These are phyloP conservation scores for Mycogona germanica DNA, from an alignment of 2,888 invertebrate genomes.

Conservation along the genomic window DNA sequence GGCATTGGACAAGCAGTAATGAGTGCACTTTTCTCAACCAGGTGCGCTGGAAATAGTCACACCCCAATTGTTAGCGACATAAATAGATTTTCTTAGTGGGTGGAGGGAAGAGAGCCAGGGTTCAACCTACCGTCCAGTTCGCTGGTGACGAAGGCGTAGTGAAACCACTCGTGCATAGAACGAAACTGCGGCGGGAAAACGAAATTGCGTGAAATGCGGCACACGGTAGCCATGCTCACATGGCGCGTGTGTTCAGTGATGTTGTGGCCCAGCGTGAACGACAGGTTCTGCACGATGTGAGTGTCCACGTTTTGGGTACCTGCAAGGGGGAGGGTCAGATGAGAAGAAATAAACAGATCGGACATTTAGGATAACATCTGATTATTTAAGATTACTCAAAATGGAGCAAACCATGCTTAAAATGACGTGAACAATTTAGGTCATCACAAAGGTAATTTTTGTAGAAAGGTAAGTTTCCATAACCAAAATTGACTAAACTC, in stretches of 20 bases:
- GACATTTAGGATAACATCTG: not conserved
- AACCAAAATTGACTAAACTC: not conserved
- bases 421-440: not conserved
- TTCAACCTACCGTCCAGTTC: slow-evolving; percentile 83
- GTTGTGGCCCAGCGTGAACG: slow-evolving; percentile 70
- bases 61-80: too few species aligned
- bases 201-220: slow-evolving; percentile 78
- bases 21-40: too few species aligned
- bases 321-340: slow-evolving; percentile 36
- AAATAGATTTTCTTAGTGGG: too few species aligned
- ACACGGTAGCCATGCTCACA: slow-evolving; percentile 88
- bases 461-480: not conserved
- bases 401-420: not conserved
- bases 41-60: too few species aligned
- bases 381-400: not conserved
- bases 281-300: slow-evolving; percentile 76
- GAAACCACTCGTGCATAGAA: slow-evolving; percentile 90
- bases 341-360: slow-evolving; percentile 1
- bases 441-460: not conserved
- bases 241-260: slow-evolving; percentile 47
- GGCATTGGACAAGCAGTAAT: too few species aligned
- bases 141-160: slow-evolving; percentile 87
- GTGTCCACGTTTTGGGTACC: slow-evolving; percentile 39
- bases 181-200: slow-evolving; percentile 93
- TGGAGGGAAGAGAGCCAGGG: too few species aligned